Evolutionary conservation across 2,888 invertebrate species (phyloP).

Genomic region (Calliphora vomitoria): DNA sequence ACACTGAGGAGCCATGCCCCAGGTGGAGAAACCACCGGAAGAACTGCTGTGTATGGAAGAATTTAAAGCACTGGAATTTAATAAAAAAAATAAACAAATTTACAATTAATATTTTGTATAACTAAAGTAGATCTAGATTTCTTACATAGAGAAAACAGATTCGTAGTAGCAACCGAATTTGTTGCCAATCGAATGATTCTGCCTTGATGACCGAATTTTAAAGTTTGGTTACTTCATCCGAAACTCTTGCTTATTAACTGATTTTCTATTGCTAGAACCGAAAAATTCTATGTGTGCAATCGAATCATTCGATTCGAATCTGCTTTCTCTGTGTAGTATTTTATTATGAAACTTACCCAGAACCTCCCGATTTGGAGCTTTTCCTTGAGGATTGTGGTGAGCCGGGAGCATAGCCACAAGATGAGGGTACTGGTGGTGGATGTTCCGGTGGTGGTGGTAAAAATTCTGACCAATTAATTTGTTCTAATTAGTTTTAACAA

Average conservation of each 20-base stretch:
- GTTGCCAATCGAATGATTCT: no score
- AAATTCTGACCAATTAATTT: slow-evolving; percentile 87
- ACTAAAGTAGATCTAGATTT: no score
- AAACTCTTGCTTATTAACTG: no score
- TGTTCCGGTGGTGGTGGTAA: slow-evolving; percentile 87
- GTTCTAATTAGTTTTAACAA: slow-evolving; percentile 78
- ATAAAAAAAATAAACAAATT: background rate
- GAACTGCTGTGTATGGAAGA: slow-evolving; percentile 84
- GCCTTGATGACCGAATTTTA: no score
- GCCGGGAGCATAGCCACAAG: slow-evolving; percentile 82
- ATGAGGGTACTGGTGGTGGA: slow-evolving; percentile 86
- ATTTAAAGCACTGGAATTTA: slow-evolving; percentile 82
- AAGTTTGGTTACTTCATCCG: no score
- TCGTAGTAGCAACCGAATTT: no score
- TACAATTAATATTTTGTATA: no score
- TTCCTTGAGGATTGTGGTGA: slow-evolving; percentile 84
- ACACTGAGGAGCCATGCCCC: slow-evolving; percentile 84
- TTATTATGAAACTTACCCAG: slow-evolving; percentile 79
- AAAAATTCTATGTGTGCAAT: no score
- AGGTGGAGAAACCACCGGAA: slow-evolving; percentile 84
- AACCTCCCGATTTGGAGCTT: slow-evolving; percentile 84
- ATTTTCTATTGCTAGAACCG: no score
- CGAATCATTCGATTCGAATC: no score
- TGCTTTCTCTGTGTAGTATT: no score
- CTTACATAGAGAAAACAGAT: no score